Percentiles rank a stretch among this genome's conserved stretches.
phyloP scores from a whole-genome alignment of 2,797 vertebrate genomes.

The Pelochelys cantorii region DNA sequence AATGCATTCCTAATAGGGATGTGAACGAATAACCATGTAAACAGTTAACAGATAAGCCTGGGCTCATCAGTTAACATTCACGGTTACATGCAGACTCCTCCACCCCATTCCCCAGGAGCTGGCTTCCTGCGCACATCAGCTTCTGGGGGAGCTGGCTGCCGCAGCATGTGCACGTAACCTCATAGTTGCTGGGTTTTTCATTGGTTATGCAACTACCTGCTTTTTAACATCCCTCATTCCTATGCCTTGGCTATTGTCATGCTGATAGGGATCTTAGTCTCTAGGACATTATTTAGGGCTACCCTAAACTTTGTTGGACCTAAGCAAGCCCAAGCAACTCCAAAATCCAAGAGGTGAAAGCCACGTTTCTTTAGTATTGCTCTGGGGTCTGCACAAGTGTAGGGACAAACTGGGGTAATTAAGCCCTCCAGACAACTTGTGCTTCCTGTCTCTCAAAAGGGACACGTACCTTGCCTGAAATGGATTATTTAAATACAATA shows the following conservation, averaged over 20 bases:
- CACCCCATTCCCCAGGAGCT: no score
- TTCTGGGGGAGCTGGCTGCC: no score
- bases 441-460: conserved; percentile 28
- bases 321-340: not conserved
- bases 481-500: conserved; percentile 35
- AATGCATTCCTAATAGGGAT: not conserved
- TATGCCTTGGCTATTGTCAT: not conserved
- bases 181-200: no score
- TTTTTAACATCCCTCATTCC: no score
- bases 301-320: not conserved
- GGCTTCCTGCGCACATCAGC: no score
- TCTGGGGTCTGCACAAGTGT: no score
- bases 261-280: not conserved
- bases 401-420: not conserved
- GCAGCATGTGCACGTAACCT: no score
- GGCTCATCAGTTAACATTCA: no score
- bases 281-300: not conserved
- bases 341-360: conserved; percentile 46
- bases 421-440: not conserved
- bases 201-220: no score
- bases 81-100: no score
- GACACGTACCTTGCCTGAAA: conserved; percentile 37
- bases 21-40: no score
- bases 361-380: not conserved
- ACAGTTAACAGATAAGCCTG: no score